A percentile compares a stretch with the other conserved stretches of the same genome.
These are phyloP conservation scores for Panthera leo DNA, from an alignment of 2,113 vertebrate species.

Conservation along the genomic window DNA sequence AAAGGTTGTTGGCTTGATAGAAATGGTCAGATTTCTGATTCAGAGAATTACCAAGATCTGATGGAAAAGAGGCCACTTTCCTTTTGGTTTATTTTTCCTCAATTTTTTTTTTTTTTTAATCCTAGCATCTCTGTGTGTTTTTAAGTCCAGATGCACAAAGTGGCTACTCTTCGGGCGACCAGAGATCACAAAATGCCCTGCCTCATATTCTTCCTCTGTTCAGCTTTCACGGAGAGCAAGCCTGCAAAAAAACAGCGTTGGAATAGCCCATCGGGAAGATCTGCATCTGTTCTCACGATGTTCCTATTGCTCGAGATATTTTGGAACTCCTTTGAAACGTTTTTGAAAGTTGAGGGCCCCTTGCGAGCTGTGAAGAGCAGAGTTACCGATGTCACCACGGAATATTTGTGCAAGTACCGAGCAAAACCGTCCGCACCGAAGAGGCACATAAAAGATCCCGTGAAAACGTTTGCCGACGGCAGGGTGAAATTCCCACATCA, in stretches of 20 bases:
- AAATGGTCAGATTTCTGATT: background rate
- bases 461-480: background rate
- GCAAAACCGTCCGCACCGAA: background rate
- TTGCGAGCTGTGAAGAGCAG: background rate
- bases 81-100: background rate
- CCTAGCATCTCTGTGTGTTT: background rate
- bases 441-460: rapidly evolving
- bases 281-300: background rate
- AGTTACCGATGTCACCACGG: background rate
- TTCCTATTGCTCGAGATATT: background rate
- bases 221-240: background rate
- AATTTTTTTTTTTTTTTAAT: background rate
- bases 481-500: background rate
- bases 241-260: background rate
- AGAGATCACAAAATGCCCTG: background rate
- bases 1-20: background rate
- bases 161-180: background rate
- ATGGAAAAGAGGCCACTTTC: background rate
- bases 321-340: background rate
- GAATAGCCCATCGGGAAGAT: background rate
- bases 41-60: background rate
- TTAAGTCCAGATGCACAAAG: background rate
- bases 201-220: background rate
- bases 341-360: background rate
- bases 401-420: background rate